Base-by-base conservation (phyloP, 2,113 vertebrate genomes). In the Hystrix brachyura region DNA sequence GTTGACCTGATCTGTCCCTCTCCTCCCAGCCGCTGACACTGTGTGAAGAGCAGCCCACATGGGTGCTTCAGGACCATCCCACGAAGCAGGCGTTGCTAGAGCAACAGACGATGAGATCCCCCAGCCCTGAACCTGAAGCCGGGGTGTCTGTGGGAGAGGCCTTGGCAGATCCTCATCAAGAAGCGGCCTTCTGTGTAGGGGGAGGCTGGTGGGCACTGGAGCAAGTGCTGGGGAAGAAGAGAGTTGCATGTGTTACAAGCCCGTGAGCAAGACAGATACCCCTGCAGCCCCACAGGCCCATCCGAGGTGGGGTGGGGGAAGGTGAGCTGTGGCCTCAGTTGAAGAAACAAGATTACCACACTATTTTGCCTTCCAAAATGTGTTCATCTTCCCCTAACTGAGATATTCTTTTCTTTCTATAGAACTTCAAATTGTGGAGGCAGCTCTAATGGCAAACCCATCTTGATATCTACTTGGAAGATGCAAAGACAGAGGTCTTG, bases 221-320 rank as follows among this genome's bases (percentile, higher is more conserved):
- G 38, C 19, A 9, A 72, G 21, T 43, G 19, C 32, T 43, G 38
- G 38, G 9, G 18, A n/a, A 67, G 19, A 72, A 43, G 18, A 72
- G 38, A 72, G 34, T 21, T 32, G 65, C 5, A 0, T 7, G 0
- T 15, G 0, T 13, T 0, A 0, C 0, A 1, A 8, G 18, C 27
- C 46, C 1, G 14, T 0, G 7, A 69, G 53, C 12, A 57, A 27
- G 38, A 62, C 27, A 9, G 5, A 23, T 14, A 6, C 13, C 48
- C 19, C 9, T 7, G 46, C 13, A 51, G 23, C 38, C 72, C 23
- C 23, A 25, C 43, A 27, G 72, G 23, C 25, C 46, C 7, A 1
- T 76, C 72, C 43, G 2, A 25, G 27, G 25, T 48, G 46, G 46
- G 46, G 25, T 29, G 3, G 43, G 25, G 0, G 27, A 38, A 38